Conservation (phyloP, 2,888 invertebrate genomes). For the Hydroisotoma schaefferi region DNA sequence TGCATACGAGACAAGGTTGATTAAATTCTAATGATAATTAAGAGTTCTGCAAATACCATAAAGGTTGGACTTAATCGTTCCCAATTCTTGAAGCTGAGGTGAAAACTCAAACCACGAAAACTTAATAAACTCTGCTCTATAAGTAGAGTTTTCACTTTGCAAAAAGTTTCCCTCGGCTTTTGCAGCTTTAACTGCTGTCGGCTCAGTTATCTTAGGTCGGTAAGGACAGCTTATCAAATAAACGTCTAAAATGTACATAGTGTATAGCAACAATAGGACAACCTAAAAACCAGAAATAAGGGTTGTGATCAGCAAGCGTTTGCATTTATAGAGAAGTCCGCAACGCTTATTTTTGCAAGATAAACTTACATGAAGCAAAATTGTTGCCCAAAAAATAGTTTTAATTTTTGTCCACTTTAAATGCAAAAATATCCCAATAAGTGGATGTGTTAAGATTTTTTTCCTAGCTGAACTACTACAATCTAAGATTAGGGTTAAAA, state of each 20-base stretch:
- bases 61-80: conserved; percentile 34
- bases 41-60: conserved; percentile 20
- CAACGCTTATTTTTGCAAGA: too few relatives aligned
- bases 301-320: too few relatives aligned
- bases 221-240: conserved; percentile 47
- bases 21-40: background rate
- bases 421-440: conserved; percentile 45
- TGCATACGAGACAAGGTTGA: background rate
- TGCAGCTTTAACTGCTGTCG: conserved; percentile 44
- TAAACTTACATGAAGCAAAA: conserved; percentile 40
- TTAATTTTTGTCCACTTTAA: conserved; percentile 44
- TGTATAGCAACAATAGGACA: conserved; percentile 42
- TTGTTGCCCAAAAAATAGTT: conserved; percentile 45
- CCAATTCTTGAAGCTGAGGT: conserved; percentile 38
- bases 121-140: conserved; percentile 44
- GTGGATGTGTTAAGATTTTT: conserved; percentile 46
- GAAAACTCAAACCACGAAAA: conserved; percentile 47
- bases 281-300: too few relatives aligned
- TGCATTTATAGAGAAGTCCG: too few relatives aligned
- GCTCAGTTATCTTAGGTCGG: conserved; percentile 46
- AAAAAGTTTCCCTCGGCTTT: conserved; percentile 37
- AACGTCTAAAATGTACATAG: conserved; percentile 45
- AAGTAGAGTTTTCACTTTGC: conserved; percentile 37
- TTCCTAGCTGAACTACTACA: conserved; percentile 45
- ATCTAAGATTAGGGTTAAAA: conserved; percentile 42